These are phyloP conservation scores for Agriotes lineatus DNA, from an alignment of 2,888 invertebrate species.

Conservation along the genomic window DNA sequence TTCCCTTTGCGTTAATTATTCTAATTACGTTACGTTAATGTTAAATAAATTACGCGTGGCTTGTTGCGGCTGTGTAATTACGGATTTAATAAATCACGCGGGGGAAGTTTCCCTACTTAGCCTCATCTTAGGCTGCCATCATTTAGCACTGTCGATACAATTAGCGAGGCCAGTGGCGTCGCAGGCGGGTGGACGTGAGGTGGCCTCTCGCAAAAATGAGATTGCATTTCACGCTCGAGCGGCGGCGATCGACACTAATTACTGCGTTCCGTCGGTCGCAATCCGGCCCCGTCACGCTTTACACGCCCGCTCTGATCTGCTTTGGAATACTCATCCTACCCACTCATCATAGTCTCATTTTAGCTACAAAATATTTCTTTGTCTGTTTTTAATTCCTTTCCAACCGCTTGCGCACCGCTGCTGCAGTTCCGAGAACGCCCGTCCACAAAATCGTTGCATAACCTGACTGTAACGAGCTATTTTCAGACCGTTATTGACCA, in stretches of 20 bases:
- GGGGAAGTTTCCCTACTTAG: background rate
- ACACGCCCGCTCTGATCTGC: slow-evolving; percentile 43
- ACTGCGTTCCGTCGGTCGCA: slow-evolving; percentile 43
- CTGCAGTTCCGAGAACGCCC: background rate
- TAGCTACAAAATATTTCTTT: slow-evolving; percentile 33
- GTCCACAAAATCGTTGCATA: slow-evolving; percentile 1
- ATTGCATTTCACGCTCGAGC: slow-evolving; percentile 65
- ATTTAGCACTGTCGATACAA: slow-evolving; percentile 11
- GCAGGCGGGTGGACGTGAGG: slow-evolving; percentile 19
- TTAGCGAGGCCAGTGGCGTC: slow-evolving; percentile 14
- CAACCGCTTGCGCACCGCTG: slow-evolving; percentile 13
- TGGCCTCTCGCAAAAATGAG: slow-evolving; percentile 51
- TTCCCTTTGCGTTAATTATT: background rate
- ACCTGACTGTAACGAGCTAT: background rate
- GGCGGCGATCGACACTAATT: slow-evolving; percentile 63
- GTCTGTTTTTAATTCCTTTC: slow-evolving; percentile 24
- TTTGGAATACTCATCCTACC: slow-evolving; percentile 25
- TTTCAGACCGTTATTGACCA: slow-evolving; percentile 11
- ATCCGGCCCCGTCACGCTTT: slow-evolving; percentile 47
- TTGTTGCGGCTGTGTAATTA: background rate
- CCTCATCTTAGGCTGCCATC: background rate
- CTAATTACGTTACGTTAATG: background rate
- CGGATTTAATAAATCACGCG: slow-evolving; percentile 9
- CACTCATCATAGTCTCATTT: slow-evolving; percentile 28
- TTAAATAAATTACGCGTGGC: background rate